Percentiles rank a stretch among this genome's conserved stretches.
phyloP scores from a whole-genome alignment of 2,888 invertebrate genomes.

The Hypomecis punctinalis region DNA sequence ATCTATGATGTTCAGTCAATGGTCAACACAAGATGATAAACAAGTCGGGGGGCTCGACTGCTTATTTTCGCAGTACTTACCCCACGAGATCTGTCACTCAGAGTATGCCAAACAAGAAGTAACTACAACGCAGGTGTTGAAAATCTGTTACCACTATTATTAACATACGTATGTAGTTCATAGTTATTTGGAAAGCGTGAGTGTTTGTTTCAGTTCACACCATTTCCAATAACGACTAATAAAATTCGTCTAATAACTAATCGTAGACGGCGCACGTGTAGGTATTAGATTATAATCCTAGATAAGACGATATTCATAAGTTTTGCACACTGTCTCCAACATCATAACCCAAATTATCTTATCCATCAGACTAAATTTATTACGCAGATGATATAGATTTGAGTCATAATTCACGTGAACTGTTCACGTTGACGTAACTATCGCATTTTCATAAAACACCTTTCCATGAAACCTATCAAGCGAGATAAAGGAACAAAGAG shows the following conservation, averaged over 20 bases:
- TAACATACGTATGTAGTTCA: no score
- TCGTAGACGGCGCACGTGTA: neutral
- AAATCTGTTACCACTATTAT: no score
- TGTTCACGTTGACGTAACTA: conserved; percentile 20
- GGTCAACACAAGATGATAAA: conserved; percentile 58
- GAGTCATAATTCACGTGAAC: conserved; percentile 16
- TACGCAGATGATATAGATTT: conserved; percentile 25
- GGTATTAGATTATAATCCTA: conserved; percentile 6
- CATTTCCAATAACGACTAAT: conserved; percentile 7
- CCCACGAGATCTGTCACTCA: conserved; percentile 41
- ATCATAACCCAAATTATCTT: conserved; percentile 11
- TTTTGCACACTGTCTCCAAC: neutral
- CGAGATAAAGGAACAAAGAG: conserved; percentile 26
- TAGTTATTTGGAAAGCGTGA: no score
- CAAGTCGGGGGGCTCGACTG: conserved; percentile 62
- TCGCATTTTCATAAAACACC: conserved; percentile 9
- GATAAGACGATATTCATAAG: conserved; percentile 3
- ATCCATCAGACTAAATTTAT: conserved; percentile 6
- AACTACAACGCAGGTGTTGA: no score
- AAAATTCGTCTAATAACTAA: neutral
- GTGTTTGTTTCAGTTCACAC: neutral
- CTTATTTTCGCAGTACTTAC: conserved; percentile 48
- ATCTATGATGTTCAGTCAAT: conserved; percentile 53
- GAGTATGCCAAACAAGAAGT: no score
- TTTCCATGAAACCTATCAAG: conserved; percentile 33